These are phyloP conservation scores for Drosophila baimaii DNA, from an alignment of 1,140 invertebrate genomes.

Conservation along the genomic window DNA sequence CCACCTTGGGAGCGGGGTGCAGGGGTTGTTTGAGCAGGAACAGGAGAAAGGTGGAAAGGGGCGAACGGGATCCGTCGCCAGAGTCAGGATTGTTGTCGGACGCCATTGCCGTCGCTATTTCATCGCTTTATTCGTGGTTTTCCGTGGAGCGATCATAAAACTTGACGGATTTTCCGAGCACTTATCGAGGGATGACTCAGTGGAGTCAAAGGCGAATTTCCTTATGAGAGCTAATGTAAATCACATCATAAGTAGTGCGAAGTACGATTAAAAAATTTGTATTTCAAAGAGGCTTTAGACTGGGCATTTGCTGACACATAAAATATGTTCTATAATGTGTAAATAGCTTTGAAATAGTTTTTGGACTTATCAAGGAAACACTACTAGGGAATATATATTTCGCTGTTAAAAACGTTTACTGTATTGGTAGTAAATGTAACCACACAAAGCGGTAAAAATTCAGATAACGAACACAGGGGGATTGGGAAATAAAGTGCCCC, in stretches of 20 bases:
- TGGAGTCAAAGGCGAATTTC: neutral
- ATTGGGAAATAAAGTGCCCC: too few species aligned
- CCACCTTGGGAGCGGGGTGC: slow-evolving; percentile 52
- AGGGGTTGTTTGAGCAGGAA: slow-evolving; percentile 33
- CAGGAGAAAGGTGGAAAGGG: neutral
- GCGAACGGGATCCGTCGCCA: slow-evolving; percentile 20
- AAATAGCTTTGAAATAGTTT: too few species aligned
- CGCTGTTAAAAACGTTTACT: too few species aligned
- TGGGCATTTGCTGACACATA: neutral
- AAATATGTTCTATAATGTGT: too few species aligned
- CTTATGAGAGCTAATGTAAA: neutral
- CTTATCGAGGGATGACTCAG: neutral
- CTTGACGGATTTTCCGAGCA: slow-evolving; percentile 56
- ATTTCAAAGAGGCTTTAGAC: neutral
- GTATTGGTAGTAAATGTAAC: too few species aligned
- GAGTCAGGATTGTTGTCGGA: slow-evolving; percentile 29
- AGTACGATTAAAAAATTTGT: neutral
- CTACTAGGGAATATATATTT: too few species aligned
- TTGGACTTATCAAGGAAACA: too few species aligned
- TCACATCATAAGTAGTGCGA: too few species aligned
- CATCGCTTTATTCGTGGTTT: slow-evolving; percentile 47
- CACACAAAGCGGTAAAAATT: too few species aligned
- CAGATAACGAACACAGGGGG: too few species aligned
- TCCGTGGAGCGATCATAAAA: slow-evolving; percentile 59
- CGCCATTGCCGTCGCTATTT: slow-evolving; percentile 63